Base-by-base conservation (phyloP, 2,888 invertebrate genomes). In the Griposia aprilina region DNA sequence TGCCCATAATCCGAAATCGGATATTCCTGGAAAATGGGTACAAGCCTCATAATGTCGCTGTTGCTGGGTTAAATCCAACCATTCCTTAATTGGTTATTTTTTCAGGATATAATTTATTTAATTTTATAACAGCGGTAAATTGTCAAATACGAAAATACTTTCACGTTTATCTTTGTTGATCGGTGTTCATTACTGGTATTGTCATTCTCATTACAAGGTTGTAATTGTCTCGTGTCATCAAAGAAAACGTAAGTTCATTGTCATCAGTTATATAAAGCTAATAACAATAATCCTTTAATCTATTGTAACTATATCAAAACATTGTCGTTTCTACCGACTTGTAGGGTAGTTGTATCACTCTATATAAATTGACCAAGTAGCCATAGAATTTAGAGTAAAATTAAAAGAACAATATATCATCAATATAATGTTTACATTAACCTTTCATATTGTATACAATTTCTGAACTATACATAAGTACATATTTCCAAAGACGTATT, bases 191-290 rank as follows among this genome's bases (percentile, higher is more conserved):
- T 36, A 2, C 57, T 45, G 2, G 52, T 52, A 55, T 41, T 60
- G n/a, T 78, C 59, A 69, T 72, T 59, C 17, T 59, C 17, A 52
- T 45, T 30, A 59, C 11, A 41, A 48, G 52, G 41, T 65, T 66
- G 7, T 59, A 20, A 74, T 81, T 81, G 17, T 62, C 57, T 50
- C 52, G 7, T 48, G 52, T 52, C 65, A 76, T 55, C 57, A 65
- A 65, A 78, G 36, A 45, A 82, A 59, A 57, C 52, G 7, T 48
- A 30, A 66, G 30, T 70, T 78, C 26, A 60, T 71, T 62, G 50
- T 66, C 30, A 26, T 52, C 13, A 30, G 41, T 17, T 48, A 5
- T 65, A 23, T 65, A 11, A 41, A 30, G 69, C 23, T 59, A 55
- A 66, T 78, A 48, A n/a, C 52, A 57, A 62, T 62, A 62, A 50